Conservation (phyloP, 2,797 vertebrate genomes). For the Enteromius unitaeniatus region DNA sequence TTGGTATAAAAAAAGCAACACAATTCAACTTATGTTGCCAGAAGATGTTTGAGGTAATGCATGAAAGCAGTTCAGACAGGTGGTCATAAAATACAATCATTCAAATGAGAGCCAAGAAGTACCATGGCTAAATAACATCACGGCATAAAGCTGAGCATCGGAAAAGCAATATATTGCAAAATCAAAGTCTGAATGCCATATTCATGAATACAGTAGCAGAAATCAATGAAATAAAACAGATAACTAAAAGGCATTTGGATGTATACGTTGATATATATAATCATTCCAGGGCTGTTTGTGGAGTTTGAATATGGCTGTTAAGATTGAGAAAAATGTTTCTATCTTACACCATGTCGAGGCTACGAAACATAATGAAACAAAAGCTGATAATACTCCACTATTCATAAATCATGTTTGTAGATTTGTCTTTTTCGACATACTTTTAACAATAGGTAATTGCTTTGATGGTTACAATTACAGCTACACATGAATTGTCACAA, state of each 20-base stretch:
- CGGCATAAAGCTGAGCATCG: slow-evolving; percentile 54
- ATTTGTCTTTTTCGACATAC: slow-evolving; percentile 19
- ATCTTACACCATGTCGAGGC: slow-evolving; percentile 31
- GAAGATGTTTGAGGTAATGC: slow-evolving; percentile 80
- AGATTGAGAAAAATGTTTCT: slow-evolving; percentile 4
- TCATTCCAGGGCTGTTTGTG: slow-evolving; percentile 48
- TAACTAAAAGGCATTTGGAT: slow-evolving; percentile 27
- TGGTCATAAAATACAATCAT: slow-evolving; percentile 77
- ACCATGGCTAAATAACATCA: slow-evolving; percentile 50
- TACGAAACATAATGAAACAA: neutral
- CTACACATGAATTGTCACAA: slow-evolving; percentile 56
- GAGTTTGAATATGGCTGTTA: slow-evolving; percentile 11
- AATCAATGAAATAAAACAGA: slow-evolving; percentile 41
- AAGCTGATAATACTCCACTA: neutral
- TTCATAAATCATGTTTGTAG: slow-evolving; percentile 8
- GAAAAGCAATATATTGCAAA: slow-evolving; percentile 59
- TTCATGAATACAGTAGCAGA: slow-evolving; percentile 33
- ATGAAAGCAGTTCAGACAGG: slow-evolving; percentile 74
- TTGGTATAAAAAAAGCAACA: slow-evolving; percentile 46
- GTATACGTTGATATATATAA: slow-evolving; percentile 30
- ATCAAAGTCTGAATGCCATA: slow-evolving; percentile 40
- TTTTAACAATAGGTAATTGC: slow-evolving; percentile 38
- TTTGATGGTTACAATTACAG: slow-evolving; percentile 58
- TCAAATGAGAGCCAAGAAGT: slow-evolving; percentile 64
- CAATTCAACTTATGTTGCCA: slow-evolving; percentile 71